Percentiles rank a stretch among this genome's conserved stretches.
Conservation (phyloP, 2,888 invertebrate genomes). For the Entomobrya proxima region DNA sequence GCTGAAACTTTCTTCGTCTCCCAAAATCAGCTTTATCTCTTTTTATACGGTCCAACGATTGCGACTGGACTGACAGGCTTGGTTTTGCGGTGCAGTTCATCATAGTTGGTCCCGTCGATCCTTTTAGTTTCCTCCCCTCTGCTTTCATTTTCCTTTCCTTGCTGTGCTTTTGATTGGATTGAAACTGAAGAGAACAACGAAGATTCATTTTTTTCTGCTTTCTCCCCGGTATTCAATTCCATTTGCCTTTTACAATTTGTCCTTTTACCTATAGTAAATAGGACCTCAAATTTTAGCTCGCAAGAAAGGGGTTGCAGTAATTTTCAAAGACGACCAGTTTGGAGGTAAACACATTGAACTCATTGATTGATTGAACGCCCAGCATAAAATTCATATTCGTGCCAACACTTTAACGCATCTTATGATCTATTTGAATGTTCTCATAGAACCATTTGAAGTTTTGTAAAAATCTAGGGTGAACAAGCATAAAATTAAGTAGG, state of each 20-base stretch:
- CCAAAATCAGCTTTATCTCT: conserved; percentile 48
- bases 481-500: too few relatives aligned
- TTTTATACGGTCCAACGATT: conserved; percentile 29
- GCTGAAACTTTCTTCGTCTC: conserved; percentile 32
- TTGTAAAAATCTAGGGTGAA: too few relatives aligned
- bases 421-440: too few relatives aligned
- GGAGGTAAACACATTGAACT: too few relatives aligned
- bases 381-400: too few relatives aligned
- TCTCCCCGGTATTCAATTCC: too few relatives aligned
- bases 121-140: not conserved
- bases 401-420: too few relatives aligned
- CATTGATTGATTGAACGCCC: too few relatives aligned
- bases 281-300: too few relatives aligned
- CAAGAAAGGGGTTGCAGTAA: too few relatives aligned
- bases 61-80: conserved; percentile 23
- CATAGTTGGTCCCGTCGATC: not conserved
- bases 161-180: conserved; percentile 18
- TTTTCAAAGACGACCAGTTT: too few relatives aligned
- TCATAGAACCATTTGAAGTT: too few relatives aligned
- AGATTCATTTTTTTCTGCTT: conserved; percentile 16
- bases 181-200: conserved; percentile 2
- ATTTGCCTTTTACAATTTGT: not conserved
- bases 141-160: not conserved
- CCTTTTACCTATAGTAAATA: not conserved
- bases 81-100: not conserved